Percentiles rank a stretch among this genome's conserved stretches.
phyloP scores from a whole-genome alignment of 2,797 vertebrate genomes.

The Smutsia temminckii region DNA sequence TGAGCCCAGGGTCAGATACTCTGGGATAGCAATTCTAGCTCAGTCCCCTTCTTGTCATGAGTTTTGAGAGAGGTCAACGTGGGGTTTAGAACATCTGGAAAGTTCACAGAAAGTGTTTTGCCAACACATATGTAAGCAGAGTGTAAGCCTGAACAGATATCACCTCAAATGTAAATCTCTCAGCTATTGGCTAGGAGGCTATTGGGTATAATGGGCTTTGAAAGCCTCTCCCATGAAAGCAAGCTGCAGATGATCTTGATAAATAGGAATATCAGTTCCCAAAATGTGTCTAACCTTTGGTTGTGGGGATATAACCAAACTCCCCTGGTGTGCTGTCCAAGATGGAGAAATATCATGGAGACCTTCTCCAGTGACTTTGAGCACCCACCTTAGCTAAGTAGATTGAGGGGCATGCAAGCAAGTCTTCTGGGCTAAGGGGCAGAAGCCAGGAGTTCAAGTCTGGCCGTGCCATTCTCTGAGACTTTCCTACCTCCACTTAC shows the following conservation, averaged over 20 bases:
- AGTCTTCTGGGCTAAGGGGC: background rate
- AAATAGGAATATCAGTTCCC: background rate
- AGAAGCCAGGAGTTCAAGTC: background rate
- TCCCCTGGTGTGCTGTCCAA: background rate
- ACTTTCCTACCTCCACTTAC: background rate
- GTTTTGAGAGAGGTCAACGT: background rate
- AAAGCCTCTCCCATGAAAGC: conserved; percentile 38
- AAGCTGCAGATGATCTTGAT: background rate
- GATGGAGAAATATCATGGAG: background rate
- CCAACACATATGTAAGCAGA: conserved; percentile 23
- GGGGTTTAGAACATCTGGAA: background rate
- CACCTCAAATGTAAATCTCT: conserved; percentile 24
- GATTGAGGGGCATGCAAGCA: background rate
- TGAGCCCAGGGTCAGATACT: background rate
- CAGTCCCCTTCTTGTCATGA: background rate
- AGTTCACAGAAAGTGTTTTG: conserved; percentile 30
- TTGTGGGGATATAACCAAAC: background rate
- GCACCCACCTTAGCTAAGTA: background rate
- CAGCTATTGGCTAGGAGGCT: background rate
- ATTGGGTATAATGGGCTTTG: background rate
- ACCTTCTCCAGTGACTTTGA: background rate
- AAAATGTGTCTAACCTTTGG: background rate
- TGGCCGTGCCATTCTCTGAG: background rate
- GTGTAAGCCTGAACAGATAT: conserved; percentile 14
- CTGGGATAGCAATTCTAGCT: conserved; percentile 9